Evolutionary conservation across 2,888 invertebrate genomes (phyloP), one percentile per base, ranked within the genome.

Genomic region (Drosophila aldrichi): DNA sequence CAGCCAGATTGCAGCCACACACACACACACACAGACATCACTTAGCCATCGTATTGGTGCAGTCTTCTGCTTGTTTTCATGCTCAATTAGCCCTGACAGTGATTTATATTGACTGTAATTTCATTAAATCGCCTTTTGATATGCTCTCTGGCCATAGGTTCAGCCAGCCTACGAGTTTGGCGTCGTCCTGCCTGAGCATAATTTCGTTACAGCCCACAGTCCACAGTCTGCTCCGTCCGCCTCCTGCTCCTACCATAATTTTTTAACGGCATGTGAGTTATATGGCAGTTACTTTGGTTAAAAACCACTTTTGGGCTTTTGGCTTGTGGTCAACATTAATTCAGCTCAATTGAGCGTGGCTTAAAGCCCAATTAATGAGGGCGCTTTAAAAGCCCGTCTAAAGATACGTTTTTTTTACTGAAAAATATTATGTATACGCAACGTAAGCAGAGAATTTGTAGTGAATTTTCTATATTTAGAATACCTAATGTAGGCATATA

Each of bases 91-190:
- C 81, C 69, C 59, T 81, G 89, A 89, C 86, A 82, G 77, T 89
- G 86, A 88, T 89, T 88, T 88, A 88, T 87, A 89, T 79, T 82
- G 90, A 88, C 79, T 82, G 82, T 86, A 82, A 82, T 87, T 88
- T 87, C 77, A 79, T 87, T 88, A 81, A 89, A 87, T 79, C 77
- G 89, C 81, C 77, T 88, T 88, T 81, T 81, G 86, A 89, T 89
- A 82, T 75, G 76, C 25, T 65, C 56, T 43, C 43, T 55, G 65
- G 32, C 16, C 51, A 14, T 36, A 2, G 12, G 7, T 8, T 10
- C 43, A 25, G 56, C 56, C n/a, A 22, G 18, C 22, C 49, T 3
- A 9, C 32, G 12, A 9, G 29, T 29, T n/a, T 29, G 29, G 32
- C 32, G 32, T 3, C 9, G 32, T 32, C 32, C 46, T 46, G 48